Conservation (phyloP, 2,888 invertebrate species). For the Lasioglossum calceatum region DNA sequence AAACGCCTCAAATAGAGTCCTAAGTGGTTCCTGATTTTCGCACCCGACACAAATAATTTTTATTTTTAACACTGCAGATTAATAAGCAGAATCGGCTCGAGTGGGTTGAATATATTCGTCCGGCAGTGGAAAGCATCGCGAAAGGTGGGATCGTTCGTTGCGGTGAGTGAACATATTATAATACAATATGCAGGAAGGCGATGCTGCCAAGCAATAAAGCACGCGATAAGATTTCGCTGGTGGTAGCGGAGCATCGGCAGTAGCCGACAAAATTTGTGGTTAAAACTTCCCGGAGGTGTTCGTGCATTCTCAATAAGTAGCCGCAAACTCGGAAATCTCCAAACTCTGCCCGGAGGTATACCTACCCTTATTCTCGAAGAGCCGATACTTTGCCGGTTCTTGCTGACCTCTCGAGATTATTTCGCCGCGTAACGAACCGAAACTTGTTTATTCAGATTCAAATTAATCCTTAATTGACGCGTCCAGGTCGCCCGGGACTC, state of each 20-base stretch:
- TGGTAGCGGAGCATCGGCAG: constrained; percentile 22
- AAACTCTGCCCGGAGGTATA: constrained; percentile 33
- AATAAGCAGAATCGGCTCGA: not conserved
- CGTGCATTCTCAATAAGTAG: constrained; percentile 60
- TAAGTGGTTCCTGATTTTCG: no score
- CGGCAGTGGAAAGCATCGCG: not conserved
- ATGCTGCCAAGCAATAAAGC: constrained; percentile 21
- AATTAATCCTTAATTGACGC: constrained; percentile 45
- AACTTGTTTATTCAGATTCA: constrained; percentile 32
- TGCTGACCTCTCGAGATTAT: constrained; percentile 27
- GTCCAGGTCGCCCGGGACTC: not conserved
- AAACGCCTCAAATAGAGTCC: no score
- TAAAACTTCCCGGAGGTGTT: constrained; percentile 60
- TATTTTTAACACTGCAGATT: not conserved
- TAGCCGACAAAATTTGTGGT: constrained; percentile 58
- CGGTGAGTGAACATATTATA: constrained; percentile 5
- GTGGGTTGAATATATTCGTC: not conserved
- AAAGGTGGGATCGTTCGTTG: not conserved
- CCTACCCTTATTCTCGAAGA: constrained; percentile 25
- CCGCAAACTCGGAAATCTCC: constrained; percentile 41
- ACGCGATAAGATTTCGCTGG: constrained; percentile 45
- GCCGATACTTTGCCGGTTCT: constrained; percentile 31
- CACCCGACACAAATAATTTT: no score
- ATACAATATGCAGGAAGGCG: constrained; percentile 36
- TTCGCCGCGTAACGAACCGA: constrained; percentile 35